Base-by-base conservation (phyloP, 2,113 vertebrate genomes). In the Beaufortia kweichowensis region DNA sequence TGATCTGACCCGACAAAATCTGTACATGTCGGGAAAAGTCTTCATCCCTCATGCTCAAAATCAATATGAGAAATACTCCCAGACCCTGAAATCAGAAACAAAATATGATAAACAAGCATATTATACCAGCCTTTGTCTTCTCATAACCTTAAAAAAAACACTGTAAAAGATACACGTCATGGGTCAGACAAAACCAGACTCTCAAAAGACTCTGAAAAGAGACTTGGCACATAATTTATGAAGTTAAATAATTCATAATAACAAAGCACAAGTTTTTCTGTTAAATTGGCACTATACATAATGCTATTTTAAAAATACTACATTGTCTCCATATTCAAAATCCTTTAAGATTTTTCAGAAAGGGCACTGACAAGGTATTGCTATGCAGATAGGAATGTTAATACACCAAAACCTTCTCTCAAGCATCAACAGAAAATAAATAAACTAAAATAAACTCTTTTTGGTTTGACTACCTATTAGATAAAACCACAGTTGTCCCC, bases 401-500 rank as follows among this genome's bases (percentile, higher is more conserved):
- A 59, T 10, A 64, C 43, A 39, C 46, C 56, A 68, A 79, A 21
- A 12, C 55, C 26, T 24, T 63, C 65, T 39, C n/a, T 50, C 28
- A 93, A 87, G 79, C 83, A 59, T 26, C 26, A 43, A 74, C 57
- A 31, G 46, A 83, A 59, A 81, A 83, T 80, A 78, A 65, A 85
- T 82, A 86, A 88, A 88, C 87, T 89, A 90, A 91, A 85, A 85
- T 90, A 91, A 87, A 91, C 84, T 83, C 88, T 87, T 88, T 90
- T 78, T 76, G 86, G 84, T 76, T 87, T 84, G 79, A 87, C 87
- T 84, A 89, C 86, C 87, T 89, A 86, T 82, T 82, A 83, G 82
- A 89, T 81, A 50, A 74, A 86, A 81, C 84, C 78, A 46, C 81
- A 65, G 67, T 21, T 23, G 23, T 66, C 12, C 26, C 83, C 79